Base-by-base conservation (phyloP, 2,888 invertebrate species). In the Nomada flava region DNA sequence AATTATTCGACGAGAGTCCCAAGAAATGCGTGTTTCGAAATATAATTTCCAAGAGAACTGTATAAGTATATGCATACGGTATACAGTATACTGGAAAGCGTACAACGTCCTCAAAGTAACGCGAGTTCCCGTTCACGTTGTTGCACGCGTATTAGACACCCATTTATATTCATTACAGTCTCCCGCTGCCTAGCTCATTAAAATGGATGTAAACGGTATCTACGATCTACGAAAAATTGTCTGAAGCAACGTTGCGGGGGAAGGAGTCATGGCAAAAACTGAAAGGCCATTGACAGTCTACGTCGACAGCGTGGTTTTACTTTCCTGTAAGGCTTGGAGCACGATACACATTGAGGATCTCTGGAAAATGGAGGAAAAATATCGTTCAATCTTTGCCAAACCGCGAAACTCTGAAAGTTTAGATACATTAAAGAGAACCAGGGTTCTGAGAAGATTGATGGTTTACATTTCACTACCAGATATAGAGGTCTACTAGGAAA, bases 131-230 rank as follows among this genome's bases (percentile, higher is more conserved):
- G 70, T 76, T 63, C 15, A 36, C 29, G 47, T 47, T 50, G 69
- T 76, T 70, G 55, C 53, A 50, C 63, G 63, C 64, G 55, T 64
- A 76, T 76, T 76, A 78, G 68, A 59, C 53, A 20, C 13, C 68
- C 42, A 78, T 78, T 73, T 73, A 78, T 78, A 78, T 78, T 78
- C 78, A 78, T 68, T 78, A 74, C 73, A n/a, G 29, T 47, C n/a
- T 42, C 29, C 18, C 15, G 67, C 52, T 36, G 62, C 13, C 36
- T 65, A 23, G 26, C 73, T 74, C 78, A 74, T 78, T 78, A 78
- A 78, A 78, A 78, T 78, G 78, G 73, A 78, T 78, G 74, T 68
- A 78, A 73, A 53, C 59, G 55, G 62, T 78, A 78, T 78, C 78
- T 73, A 64, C 62, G 73, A 78, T 78, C 78, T 74, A 73, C 62